Evolutionary conservation across 2,888 invertebrate genomes (phyloP).

Genomic region (Ametastegia equiseti): DNA sequence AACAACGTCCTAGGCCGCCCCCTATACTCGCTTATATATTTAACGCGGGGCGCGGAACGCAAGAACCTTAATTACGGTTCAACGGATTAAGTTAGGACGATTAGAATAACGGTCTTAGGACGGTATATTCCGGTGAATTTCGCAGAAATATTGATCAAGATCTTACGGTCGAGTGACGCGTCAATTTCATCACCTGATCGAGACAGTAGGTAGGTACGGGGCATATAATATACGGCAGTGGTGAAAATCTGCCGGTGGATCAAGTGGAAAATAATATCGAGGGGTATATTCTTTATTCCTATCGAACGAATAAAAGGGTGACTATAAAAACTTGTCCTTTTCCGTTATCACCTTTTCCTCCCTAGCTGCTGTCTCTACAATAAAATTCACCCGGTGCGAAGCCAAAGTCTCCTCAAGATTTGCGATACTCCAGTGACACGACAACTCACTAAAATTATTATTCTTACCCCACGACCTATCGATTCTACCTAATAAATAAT

Average conservation of each 20-base stretch:
- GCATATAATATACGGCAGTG: too few relatives aligned
- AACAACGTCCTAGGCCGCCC: slow-evolving; percentile 34
- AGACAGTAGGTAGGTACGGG: too few relatives aligned
- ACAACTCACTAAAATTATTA: too few relatives aligned
- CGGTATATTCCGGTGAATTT: slow-evolving; percentile 20
- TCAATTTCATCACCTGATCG: neutral
- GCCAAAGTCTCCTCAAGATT: neutral
- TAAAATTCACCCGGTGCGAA: slow-evolving; percentile 37
- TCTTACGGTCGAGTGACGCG: slow-evolving; percentile 12
- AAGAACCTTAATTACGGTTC: slow-evolving; percentile 47
- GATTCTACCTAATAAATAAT: neutral
- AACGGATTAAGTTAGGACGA: slow-evolving; percentile 47
- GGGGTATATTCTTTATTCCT: slow-evolving; percentile 38
- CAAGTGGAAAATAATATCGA: slow-evolving; percentile 42
- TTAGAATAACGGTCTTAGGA: slow-evolving; percentile 39
- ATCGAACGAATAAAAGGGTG: slow-evolving; percentile 28
- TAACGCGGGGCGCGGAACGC: slow-evolving; percentile 22
- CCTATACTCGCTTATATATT: slow-evolving; percentile 44
- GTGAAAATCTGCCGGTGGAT: slow-evolving; percentile 8
- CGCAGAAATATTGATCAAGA: slow-evolving; percentile 40
- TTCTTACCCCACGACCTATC: neutral
- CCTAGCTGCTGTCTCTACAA: slow-evolving; percentile 11
- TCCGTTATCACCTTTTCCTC: slow-evolving; percentile 41
- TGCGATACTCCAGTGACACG: neutral
- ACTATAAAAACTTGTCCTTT: slow-evolving; percentile 42